Evolutionary conservation across 2,888 invertebrate species (phyloP), one percentile per base, ranked within the genome.

Genomic region (Drosophila barbarae): DNA sequence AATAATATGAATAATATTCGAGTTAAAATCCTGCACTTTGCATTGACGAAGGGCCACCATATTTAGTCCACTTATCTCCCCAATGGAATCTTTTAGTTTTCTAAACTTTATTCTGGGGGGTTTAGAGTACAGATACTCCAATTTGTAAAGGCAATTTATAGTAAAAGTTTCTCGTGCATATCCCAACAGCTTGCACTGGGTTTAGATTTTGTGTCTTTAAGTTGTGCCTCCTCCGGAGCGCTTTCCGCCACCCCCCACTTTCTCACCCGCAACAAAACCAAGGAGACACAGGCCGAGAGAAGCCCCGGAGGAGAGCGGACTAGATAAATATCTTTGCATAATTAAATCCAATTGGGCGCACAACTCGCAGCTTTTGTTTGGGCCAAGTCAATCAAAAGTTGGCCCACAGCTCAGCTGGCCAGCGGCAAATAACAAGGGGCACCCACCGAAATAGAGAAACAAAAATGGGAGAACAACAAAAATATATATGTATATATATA

Each of bases 301-400:
- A 8, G 35, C 3, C 12, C 38, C 1, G 13, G 23, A 9, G n/a
- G 32, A 13, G 36, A 15, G 41, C n/a, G 61, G 71, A n/a, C 46
- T 53, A 61, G 71, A 70, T 46, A 49, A 52, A 41, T 61, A 47
- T 53, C 72, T 66, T 55, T 65, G 85, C 80, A 85, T 78, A 85
- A 78, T 84, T 85, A 85, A 76, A 80, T 83, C 69, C 67, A 85
- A 82, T 76, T 82, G 80, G 71, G 71, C 69, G 64, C 63, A 79
- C 67, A 79, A 69, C 83, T 83, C 77, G 42, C 69, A 71, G 84
- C 85, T 69, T 66, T 85, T 85, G 84, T 85, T 69, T 69, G 36
- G 51, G 39, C 42, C 49, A 79, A 71, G 84, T 83, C 78, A 78
- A 78, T 78, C 85, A 85, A 83, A 78, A 83, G 72, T 80, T 83